Evolutionary conservation across 2,113 vertebrate species (phyloP).

Genomic region (Octodon degus): DNA sequence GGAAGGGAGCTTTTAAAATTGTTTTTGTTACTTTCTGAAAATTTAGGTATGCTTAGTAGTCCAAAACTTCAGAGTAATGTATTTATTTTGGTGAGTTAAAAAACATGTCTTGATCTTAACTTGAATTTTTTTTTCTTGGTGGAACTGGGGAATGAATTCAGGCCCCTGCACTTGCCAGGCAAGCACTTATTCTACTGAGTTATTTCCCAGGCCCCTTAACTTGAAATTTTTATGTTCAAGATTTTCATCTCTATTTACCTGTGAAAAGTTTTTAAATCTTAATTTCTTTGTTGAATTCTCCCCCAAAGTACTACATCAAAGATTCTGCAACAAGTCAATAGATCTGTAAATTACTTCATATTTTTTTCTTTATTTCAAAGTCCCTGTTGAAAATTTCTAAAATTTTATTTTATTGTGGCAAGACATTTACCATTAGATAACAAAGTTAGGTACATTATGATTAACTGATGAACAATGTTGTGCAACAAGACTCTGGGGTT

Average conservation of each 20-base stretch:
- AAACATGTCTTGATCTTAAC: background rate
- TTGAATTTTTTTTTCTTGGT: background rate
- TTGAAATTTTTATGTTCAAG: background rate
- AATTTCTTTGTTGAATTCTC: background rate
- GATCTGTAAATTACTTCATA: background rate
- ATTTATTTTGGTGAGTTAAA: background rate
- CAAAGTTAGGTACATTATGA: background rate
- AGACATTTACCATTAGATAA: background rate
- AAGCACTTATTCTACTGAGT: too few relatives aligned
- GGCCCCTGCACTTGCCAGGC: too few relatives aligned
- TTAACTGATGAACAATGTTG: background rate
- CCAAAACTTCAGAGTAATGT: background rate
- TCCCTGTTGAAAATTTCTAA: background rate
- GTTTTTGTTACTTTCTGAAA: background rate
- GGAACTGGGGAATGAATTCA: too few relatives aligned
- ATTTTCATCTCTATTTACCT: background rate
- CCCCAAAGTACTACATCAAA: background rate
- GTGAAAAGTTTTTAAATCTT: background rate
- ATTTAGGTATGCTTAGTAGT: background rate
- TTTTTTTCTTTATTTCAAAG: background rate
- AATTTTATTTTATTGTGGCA: background rate
- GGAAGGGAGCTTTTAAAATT: background rate
- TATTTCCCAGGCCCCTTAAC: background rate
- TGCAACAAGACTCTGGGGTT: background rate
- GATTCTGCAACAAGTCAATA: background rate